These are phyloP conservation scores for Edolisoma coerulescens DNA, from an alignment of 2,113 vertebrate genomes.

Conservation along the genomic window DNA sequence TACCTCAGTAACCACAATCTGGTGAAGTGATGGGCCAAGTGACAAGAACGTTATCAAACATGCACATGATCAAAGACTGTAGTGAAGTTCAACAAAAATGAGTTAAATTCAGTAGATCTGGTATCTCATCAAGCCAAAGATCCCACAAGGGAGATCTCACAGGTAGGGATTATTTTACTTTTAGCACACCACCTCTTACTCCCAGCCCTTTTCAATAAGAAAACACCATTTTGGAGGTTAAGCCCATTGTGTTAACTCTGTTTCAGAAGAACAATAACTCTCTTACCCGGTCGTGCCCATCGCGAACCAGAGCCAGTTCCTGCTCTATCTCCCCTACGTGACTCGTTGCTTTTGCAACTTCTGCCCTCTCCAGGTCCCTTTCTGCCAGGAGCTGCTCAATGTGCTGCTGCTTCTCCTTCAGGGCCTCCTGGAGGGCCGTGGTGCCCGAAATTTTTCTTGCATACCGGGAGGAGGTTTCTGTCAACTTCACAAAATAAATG, in stretches of 20 bases:
- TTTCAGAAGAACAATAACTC: not conserved
- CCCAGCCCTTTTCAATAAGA: not conserved
- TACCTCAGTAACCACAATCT: not conserved
- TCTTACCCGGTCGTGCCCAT: conserved; percentile 92
- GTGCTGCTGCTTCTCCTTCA: conserved; percentile 99
- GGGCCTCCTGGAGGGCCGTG: conserved; percentile 93
- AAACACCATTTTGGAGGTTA: not conserved
- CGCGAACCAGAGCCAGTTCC: conserved; percentile 85
- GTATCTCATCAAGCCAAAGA: not conserved
- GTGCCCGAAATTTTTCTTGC: conserved; percentile 96
- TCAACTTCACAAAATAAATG: conserved; percentile 79
- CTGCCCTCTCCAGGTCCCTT: conserved; percentile 92
- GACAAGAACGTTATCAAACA: not conserved
- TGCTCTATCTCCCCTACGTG: conserved; percentile 94
- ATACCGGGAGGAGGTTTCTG: conserved; percentile 96
- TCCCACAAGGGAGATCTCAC: not conserved
- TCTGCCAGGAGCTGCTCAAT: conserved; percentile 97
- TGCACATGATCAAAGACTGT: not conserved
- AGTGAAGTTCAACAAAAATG: not conserved
- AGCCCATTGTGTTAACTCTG: not conserved
- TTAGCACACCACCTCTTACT: not conserved
- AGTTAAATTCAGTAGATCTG: not conserved
- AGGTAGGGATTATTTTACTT: not conserved
- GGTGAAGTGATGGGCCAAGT: not conserved
- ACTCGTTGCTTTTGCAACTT: conserved; percentile 94